Conservation (phyloP, 2,888 invertebrate species). For the Agrypnus murinus region DNA sequence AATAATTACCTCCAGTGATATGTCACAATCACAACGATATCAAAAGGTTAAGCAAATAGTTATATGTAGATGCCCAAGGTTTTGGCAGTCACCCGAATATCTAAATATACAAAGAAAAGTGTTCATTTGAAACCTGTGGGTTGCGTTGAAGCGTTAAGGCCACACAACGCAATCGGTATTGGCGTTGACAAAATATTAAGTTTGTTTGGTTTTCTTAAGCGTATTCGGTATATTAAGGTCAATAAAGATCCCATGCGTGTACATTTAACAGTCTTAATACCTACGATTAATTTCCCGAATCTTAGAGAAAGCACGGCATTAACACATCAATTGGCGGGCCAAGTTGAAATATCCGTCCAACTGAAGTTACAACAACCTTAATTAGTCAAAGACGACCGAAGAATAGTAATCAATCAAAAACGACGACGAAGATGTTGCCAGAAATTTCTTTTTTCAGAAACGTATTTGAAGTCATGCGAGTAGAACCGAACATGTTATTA, state of each 20-base stretch:
- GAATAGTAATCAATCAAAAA: conserved; percentile 34
- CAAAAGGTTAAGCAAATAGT: conserved; percentile 24
- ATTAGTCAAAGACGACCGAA: conserved; percentile 40
- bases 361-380: conserved; percentile 42
- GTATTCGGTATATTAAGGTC: conserved; percentile 13
- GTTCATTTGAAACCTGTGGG: conserved; percentile 7
- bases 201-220: conserved; percentile 14
- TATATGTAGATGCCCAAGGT: conserved; percentile 27
- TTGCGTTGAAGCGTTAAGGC: conserved; percentile 14
- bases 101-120: conserved; percentile 24
- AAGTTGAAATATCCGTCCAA: conserved; percentile 54
- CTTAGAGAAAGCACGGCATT: conserved; percentile 30
- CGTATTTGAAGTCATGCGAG: conserved; percentile 25
- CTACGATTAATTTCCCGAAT: conserved; percentile 25
- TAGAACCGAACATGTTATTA: conserved; percentile 21
- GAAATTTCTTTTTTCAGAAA: conserved; percentile 38
- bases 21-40: conserved; percentile 3
- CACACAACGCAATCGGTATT: neutral
- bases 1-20: neutral
- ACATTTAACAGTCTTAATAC: conserved; percentile 4
- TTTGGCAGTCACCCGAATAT: conserved; percentile 25
- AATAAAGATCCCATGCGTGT: conserved; percentile 16
- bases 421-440: conserved; percentile 24
- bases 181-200: conserved; percentile 4
- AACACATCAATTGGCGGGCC: conserved; percentile 54